Evolutionary conservation across 2,113 vertebrate species (phyloP), one percentile per base, ranked within the genome.

Genomic region (Zingel zingel): DNA sequence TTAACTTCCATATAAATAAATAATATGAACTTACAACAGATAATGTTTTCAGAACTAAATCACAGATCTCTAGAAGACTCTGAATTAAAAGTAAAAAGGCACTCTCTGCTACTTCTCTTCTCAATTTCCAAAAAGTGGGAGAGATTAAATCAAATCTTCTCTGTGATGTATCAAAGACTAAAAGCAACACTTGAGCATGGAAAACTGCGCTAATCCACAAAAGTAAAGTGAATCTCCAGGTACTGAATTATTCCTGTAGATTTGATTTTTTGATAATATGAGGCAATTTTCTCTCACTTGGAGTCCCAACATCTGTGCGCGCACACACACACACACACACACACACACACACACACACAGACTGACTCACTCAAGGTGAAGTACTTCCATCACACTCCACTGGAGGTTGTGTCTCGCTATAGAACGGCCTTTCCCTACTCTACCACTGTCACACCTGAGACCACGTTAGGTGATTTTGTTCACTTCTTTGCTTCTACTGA

Each of bases 101-200:
- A 25, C 57, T 79, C 18, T 56, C 30, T 45, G 47, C 53, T 75
- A 73, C 23, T 72, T 85, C 81, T 78, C 62, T 15, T 27, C 50
- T 71, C 47, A 21, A 16, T 82, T 81, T 85, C 39, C 65, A 81
- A 86, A 80, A 68, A 65, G 69, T 74, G 61, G 15, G 33, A 58
- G 36, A 57, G 70, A 86, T 90, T 43, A 85, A 85, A 86, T 87
- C 68, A 74, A 72, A 90, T 78, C 54, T 71, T 66, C 51, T 77
- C 57, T 79, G 79, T 87, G 87, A 86, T 82, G 36, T 72, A 79
- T 88, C 84, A 77, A 58, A 79, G 71, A 82, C 57, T 72, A 81
- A 86, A 74, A 83, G 57, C 70, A 53, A 70, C 67, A 81, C 50
- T 65, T 39, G 71, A 54, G 39, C 5, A 2, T 23, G 30, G 73